These are phyloP conservation scores for Phoxinus phoxinus DNA, from an alignment of 2,113 vertebrate species.

Conservation along the genomic window DNA sequence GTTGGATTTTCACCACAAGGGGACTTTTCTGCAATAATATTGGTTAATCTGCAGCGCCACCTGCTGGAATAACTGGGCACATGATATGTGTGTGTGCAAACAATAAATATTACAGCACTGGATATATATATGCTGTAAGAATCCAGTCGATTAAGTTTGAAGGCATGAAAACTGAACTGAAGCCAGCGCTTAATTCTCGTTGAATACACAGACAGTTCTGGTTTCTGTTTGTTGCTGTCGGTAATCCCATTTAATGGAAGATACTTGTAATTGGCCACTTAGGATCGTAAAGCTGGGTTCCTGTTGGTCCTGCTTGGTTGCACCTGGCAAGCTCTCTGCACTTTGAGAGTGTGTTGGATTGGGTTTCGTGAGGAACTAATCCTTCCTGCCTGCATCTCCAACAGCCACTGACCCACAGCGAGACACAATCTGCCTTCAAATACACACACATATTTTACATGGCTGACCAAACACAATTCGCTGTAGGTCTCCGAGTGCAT, in stretches of 20 bases:
- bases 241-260: constrained; percentile 51
- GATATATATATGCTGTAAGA: neutral
- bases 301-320: constrained; percentile 59
- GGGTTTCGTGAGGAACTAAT: constrained; percentile 56
- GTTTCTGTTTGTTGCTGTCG: constrained; percentile 44
- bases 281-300: constrained; percentile 53
- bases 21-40: too few species aligned
- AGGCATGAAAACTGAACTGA: neutral
- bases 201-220: neutral
- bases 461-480: constrained; percentile 33
- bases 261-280: constrained; percentile 55
- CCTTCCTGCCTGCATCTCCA: constrained; percentile 35
- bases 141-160: neutral
- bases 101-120: neutral
- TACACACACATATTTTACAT: constrained; percentile 23
- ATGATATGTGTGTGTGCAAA: neutral
- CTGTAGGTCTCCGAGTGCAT: constrained; percentile 6
- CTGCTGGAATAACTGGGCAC: neutral
- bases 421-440: constrained; percentile 8
- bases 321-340: constrained; percentile 56
- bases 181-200: neutral
- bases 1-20: too few species aligned
- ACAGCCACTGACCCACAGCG: constrained; percentile 54
- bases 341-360: constrained; percentile 32
- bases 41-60: neutral